Evolutionary conservation across 2,888 invertebrate genomes (phyloP), one percentile per base, ranked within the genome.

Genomic region (Leucoma salicis): DNA sequence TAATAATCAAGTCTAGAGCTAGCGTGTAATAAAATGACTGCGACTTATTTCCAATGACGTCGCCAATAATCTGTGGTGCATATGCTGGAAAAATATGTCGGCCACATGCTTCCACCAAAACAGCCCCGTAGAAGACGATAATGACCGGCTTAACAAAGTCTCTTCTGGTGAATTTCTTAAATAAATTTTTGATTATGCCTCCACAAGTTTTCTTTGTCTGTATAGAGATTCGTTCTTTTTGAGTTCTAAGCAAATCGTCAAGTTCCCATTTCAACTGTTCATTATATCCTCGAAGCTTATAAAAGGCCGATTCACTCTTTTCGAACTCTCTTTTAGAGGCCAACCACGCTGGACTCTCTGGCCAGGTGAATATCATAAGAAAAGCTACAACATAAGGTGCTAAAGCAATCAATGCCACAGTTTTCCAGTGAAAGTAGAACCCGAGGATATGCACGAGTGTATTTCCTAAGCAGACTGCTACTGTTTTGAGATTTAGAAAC

Each of bases 321-420:
- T 77, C 75, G 0, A 74, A 70, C 3, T 77, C 74, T 0, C 84
- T 85, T 48, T 44, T 64, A 0, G 59, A 80, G 0, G 91, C 80
- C 29, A 93, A 62, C 92, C 92, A 93, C 1, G 85, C 78, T 0
- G 93, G 93, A 13, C 92, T 91, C 71, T 94, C 93, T 0, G 91
- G 91, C 53, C 91, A 74, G 0, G 90, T 82, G 5, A 75, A 64
- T 1, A 91, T 73, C 0, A 81, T 66, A 0, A 66, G 1, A 1
- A 79, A 32, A 0, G 76, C 57, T 0, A 70, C 1, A 0, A 66
- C 8, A 18, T 65, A 53, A 0, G 81, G 78, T 1, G 71, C 27
- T 6, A 75, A 4, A 0, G 65, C 57, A 0, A 71, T 38, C 1
- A 78, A 37, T 0, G 78, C 74, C 0, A 81, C 50, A 1, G 64